Conservation (phyloP, 2,113 vertebrate species). For the Rhinogobius similis region DNA sequence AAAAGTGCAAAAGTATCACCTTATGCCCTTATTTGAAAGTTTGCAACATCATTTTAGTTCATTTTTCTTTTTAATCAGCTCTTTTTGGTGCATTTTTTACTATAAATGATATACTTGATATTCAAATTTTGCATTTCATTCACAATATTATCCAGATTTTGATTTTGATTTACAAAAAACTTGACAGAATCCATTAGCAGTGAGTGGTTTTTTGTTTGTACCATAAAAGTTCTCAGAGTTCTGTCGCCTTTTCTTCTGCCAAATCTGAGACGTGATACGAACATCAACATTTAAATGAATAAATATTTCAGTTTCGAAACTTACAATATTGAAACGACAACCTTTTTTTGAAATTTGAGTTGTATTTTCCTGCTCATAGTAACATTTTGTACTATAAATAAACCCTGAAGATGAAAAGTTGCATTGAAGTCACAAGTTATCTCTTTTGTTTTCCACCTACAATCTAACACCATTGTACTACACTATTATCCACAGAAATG, state of each 20-base stretch:
- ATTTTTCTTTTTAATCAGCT: too few species aligned
- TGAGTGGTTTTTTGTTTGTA: background rate
- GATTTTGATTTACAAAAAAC: too few species aligned
- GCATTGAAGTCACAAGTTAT: constrained; percentile 19
- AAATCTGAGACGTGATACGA: background rate
- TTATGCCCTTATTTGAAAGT: too few species aligned
- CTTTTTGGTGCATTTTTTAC: too few species aligned
- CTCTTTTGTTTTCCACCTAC: constrained; percentile 6
- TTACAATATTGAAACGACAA: background rate
- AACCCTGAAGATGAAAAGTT: constrained; percentile 12
- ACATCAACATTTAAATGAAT: background rate
- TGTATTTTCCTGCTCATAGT: constrained; percentile 10
- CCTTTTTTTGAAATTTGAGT: background rate
- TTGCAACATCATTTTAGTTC: too few species aligned
- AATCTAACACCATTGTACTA: background rate
- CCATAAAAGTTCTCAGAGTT: background rate
- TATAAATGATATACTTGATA: too few species aligned
- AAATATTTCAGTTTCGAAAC: background rate
- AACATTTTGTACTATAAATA: constrained; percentile 14
- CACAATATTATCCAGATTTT: too few species aligned
- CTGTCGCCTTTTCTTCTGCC: background rate
- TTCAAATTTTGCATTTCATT: too few species aligned
- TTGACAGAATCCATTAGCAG: background rate
- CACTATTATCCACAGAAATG: constrained; percentile 26
- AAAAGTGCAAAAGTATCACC: too few species aligned